These are phyloP conservation scores for Hyla sarda DNA, from an alignment of 2,113 vertebrate genomes.

Conservation along the genomic window DNA sequence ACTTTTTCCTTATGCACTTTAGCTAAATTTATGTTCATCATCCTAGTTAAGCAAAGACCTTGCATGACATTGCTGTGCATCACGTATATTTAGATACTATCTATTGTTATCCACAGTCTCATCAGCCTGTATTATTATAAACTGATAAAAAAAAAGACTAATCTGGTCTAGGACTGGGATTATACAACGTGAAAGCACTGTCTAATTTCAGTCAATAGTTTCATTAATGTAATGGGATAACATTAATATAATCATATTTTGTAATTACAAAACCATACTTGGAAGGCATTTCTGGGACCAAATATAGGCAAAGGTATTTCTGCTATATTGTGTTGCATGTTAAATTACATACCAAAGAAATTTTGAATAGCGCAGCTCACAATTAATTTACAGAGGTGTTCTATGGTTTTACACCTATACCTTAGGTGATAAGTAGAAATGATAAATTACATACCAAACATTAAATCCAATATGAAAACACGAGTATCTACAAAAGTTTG, in stretches of 20 bases:
- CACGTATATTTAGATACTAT: background rate
- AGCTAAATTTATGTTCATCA: background rate
- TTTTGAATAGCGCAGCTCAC: too few species aligned
- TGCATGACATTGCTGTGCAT: conserved; percentile 1
- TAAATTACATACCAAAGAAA: background rate
- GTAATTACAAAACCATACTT: background rate
- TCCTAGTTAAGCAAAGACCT: conserved; percentile 18
- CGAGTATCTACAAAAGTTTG: background rate
- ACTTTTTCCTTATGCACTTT: background rate
- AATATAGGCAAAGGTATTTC: background rate
- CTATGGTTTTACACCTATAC: too few species aligned
- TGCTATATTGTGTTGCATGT: background rate
- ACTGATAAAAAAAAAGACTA: conserved; percentile 6
- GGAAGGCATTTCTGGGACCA: background rate
- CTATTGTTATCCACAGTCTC: background rate
- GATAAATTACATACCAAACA: background rate
- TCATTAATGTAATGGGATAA: conserved; percentile 26
- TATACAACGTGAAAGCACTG: background rate
- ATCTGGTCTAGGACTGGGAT: background rate
- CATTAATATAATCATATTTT: background rate
- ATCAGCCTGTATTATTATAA: background rate
- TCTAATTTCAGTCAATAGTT: conserved; percentile 1
- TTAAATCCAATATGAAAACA: background rate
- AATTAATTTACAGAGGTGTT: too few species aligned
- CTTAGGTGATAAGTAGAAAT: too few species aligned